phyloP scores from a whole-genome alignment of 2,113 vertebrate species.

The Heterotilapia buettikoferi region DNA sequence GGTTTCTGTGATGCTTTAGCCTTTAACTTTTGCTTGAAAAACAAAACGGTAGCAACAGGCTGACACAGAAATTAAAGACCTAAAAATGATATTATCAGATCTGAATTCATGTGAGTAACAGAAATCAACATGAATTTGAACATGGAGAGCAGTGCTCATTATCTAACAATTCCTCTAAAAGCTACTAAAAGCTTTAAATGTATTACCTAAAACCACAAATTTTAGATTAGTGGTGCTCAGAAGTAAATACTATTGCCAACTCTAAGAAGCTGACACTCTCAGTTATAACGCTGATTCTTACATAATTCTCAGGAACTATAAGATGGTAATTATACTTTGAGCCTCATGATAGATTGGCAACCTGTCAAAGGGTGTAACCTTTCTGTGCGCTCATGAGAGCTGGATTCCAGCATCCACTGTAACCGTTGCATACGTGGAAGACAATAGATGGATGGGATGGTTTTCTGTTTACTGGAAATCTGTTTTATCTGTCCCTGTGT shows the following conservation, averaged over 20 bases:
- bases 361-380: not conserved
- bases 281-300: not conserved
- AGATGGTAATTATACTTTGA: not conserved
- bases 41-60: not conserved
- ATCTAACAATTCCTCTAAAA: not conserved
- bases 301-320: not conserved
- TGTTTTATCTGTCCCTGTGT: not conserved
- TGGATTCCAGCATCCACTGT: not conserved
- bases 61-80: not conserved
- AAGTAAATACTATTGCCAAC: not conserved
- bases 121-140: not conserved
- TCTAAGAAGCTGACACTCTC: not conserved
- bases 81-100: not conserved
- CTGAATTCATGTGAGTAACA: not conserved
- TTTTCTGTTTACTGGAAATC: not conserved
- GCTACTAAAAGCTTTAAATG: not conserved
- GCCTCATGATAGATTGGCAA: not conserved
- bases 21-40: not conserved
- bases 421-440: fast-evolving
- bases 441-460: not conserved
- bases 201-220: not conserved
- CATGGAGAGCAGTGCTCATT: not conserved
- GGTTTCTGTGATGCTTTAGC: not conserved
- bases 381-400: not conserved
- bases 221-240: not conserved